Percentiles rank a stretch among this genome's conserved stretches.
Evolutionary conservation across 2,888 invertebrate species (phyloP).

Genomic region (Aleiodes testaceus): DNA sequence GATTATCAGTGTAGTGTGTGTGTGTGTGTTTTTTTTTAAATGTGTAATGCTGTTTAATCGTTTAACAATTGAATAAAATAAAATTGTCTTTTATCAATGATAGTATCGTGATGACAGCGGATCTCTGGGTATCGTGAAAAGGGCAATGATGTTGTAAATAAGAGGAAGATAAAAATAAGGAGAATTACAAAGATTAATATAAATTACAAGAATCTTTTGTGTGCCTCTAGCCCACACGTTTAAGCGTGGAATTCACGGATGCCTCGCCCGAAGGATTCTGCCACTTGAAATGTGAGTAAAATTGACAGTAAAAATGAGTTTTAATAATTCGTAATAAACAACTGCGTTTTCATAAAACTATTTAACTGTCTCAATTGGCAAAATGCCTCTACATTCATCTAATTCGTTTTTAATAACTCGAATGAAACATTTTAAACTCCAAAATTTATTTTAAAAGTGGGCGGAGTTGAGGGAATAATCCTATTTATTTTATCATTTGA

Average conservation of each 20-base stretch:
- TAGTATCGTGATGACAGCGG: conserved; percentile 18
- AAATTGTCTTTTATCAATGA: not conserved
- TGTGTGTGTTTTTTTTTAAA: not conserved
- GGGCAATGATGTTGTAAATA: conserved; percentile 40
- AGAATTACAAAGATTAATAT: conserved; percentile 13
- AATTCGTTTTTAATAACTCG: not conserved
- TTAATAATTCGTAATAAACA: not conserved
- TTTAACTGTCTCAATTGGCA: not conserved
- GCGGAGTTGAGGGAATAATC: not conserved
- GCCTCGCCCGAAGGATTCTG: conserved; percentile 47
- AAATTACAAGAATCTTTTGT: conserved; percentile 13
- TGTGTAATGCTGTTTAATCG: not conserved
- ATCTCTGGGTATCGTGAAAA: conserved; percentile 6
- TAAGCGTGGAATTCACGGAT: conserved; percentile 40
- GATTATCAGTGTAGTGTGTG: conserved; percentile 30
- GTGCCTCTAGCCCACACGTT: conserved; percentile 36
- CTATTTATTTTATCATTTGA: conserved; percentile 10
- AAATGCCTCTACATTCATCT: too few species aligned
- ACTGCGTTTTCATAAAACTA: not conserved
- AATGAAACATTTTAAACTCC: not conserved
- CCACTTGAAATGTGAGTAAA: conserved; percentile 54
- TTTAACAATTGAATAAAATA: not conserved
- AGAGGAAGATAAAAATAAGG: conserved; percentile 6
- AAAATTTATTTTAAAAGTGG: not conserved
- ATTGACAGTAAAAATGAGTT: conserved; percentile 2